Evolutionary conservation across 1,140 invertebrate genomes (phyloP), one percentile per base, ranked within the genome.

Genomic region (Trichoplusia ni): DNA sequence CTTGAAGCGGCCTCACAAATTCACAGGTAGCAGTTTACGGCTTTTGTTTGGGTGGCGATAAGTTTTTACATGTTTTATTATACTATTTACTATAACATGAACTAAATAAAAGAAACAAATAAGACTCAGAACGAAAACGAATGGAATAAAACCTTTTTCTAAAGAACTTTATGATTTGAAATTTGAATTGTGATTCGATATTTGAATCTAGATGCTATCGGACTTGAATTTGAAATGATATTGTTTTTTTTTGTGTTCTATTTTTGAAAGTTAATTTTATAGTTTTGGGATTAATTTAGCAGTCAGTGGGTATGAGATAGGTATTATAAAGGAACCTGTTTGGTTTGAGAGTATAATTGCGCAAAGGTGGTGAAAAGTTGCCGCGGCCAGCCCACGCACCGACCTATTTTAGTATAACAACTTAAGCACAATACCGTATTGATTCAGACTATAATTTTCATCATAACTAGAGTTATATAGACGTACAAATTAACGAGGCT

Each of bases 11-110:
- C 14, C 21, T 19, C 53, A 64, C 35, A 75, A 81, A 75, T 75
- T 79, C 73, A 71, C 70, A 77, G 75, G 75, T 73, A 69, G 60
- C 62, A 73, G 63, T 72, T 73, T 77, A 77, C 68, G 58, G 69
- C 59, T 67, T 79, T 79, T 75, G 79, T 77, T 75, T 71, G 49
- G 76, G 74, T 67, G 70, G 73, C 74, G 69, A 81, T 81, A 81
- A 81, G 63, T 78, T 77, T 77, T 66, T 66, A 58, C 54, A 27
- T 60, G 42, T 64, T 58, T 56, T 64, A 40, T 31, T 63, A 16
- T 49, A 53, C 54, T 63, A 63, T 53, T 63, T 63, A 53, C 13
- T 62, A 51, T 37, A 59, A 33, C 40, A 47, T 14, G 18, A 47
- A 60, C 27, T 35, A 35, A 47, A 47, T 25, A 33, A 60, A 46